Conservation (phyloP, 2,797 vertebrate species). For the Falco concolor region DNA sequence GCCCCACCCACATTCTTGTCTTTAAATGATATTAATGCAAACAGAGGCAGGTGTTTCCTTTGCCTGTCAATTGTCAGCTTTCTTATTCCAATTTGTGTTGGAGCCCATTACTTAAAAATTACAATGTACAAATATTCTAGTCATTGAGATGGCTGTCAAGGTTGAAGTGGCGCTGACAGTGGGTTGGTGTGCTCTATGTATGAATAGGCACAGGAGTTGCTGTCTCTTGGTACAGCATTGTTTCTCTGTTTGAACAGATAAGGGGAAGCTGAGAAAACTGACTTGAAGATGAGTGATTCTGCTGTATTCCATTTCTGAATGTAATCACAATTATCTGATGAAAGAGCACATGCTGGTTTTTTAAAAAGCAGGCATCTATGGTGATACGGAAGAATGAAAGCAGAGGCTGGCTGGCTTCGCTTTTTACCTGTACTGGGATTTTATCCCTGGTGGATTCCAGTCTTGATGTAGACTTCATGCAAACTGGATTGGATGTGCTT, state of each 20-base stretch:
- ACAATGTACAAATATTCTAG: slow-evolving; percentile 51
- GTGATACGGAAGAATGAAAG: neutral
- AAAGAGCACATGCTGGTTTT: neutral
- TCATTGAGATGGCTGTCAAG: slow-evolving; percentile 45
- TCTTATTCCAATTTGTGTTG: slow-evolving; percentile 51
- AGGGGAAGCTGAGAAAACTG: slow-evolving; percentile 20
- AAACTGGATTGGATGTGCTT: slow-evolving; percentile 4
- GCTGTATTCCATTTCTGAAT: slow-evolving; percentile 28
- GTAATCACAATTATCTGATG: slow-evolving; percentile 25
- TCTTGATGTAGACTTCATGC: neutral
- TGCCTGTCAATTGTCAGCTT: slow-evolving; percentile 63
- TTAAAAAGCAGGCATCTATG: neutral
- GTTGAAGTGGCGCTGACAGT: slow-evolving; percentile 39
- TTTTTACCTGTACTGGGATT: neutral
- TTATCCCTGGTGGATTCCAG: slow-evolving; percentile 14
- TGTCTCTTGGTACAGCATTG: slow-evolving; percentile 4
- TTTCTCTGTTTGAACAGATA: slow-evolving; percentile 10
- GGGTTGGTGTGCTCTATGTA: neutral
- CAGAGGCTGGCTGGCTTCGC: neutral
- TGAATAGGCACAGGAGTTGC: slow-evolving; percentile 18
- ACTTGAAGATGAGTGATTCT: slow-evolving; percentile 30
- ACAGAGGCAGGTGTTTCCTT: slow-evolving; percentile 66
- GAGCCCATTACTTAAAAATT: slow-evolving; percentile 66
- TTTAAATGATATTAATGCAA: slow-evolving; percentile 52
- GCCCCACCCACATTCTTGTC: slow-evolving; percentile 23